Evolutionary conservation across 2,888 invertebrate species (phyloP).

Genomic region (Sinopyrophorus schimmeli): DNA sequence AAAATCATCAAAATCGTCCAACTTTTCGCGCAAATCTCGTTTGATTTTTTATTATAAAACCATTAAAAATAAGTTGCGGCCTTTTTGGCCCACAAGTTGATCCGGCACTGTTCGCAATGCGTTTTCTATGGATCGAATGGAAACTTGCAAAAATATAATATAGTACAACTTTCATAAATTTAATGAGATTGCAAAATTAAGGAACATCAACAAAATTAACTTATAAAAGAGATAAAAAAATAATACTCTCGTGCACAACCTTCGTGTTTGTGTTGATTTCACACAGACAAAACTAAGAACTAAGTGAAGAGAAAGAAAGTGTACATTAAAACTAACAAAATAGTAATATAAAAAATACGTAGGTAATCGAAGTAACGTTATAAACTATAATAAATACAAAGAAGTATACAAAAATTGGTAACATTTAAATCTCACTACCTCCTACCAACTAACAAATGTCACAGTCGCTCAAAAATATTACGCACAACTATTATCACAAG

Average conservation of each 20-base stretch:
- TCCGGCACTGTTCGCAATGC: too few species aligned
- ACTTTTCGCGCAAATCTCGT: too few species aligned
- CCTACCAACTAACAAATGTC: slow-evolving; percentile 41
- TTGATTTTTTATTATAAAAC: too few species aligned
- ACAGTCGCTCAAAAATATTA: slow-evolving; percentile 42
- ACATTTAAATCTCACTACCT: slow-evolving; percentile 50
- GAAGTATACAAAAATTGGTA: slow-evolving; percentile 46
- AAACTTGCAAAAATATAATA: not conserved
- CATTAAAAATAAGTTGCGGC: too few species aligned
- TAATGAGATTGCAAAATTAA: slow-evolving; percentile 8
- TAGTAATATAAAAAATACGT: slow-evolving; percentile 35
- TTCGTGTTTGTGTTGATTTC: slow-evolving; percentile 29
- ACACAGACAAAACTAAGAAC: slow-evolving; percentile 7
- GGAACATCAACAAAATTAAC: slow-evolving; percentile 10
- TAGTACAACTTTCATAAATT: too few species aligned
- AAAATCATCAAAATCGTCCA: too few species aligned
- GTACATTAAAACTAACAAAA: slow-evolving; percentile 21
- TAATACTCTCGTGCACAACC: slow-evolving; percentile 49
- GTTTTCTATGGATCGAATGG: too few species aligned
- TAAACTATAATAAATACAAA: slow-evolving; percentile 33
- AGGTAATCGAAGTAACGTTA: slow-evolving; percentile 32
- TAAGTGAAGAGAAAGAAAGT: slow-evolving; percentile 7
- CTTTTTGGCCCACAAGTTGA: too few species aligned
- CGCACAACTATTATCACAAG: slow-evolving; percentile 42
- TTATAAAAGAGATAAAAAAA: slow-evolving; percentile 34